Evolutionary conservation across 2,888 invertebrate species (phyloP), one percentile per base, ranked within the genome.

Genomic region (Apocheima hispidaria): DNA sequence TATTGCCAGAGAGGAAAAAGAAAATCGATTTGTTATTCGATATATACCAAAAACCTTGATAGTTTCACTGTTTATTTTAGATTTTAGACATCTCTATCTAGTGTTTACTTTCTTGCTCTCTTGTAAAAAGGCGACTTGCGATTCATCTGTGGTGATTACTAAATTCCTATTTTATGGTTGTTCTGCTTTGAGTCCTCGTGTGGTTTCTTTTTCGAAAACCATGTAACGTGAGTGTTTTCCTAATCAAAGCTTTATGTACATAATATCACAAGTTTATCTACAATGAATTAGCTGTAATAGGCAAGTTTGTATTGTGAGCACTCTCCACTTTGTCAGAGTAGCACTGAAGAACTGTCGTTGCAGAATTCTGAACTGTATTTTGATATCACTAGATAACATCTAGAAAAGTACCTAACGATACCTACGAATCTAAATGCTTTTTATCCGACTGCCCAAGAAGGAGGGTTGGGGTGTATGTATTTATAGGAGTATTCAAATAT

Each of bases 91-190:
- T n/a, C 33, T 33, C 33, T 33, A 33, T 38, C 38, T 18, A 18
- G 38, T 38, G 38, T 38, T 38, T 38, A 38, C 38, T 38, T 38
- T 38, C 38, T 38, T 38, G 38, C 38, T n/a, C n/a, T n/a, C n/a
- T n/a, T n/a, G n/a, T n/a, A n/a, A 38, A 38, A 38, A 38, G 18
- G 7, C 7, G 7, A 38, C 7, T 18, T 18, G n/a, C 33, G n/a
- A 33, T 7, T n/a, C n/a, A n/a, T n/a, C n/a, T n/a, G n/a, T n/a
- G n/a, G 26, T 7, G 26, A 33, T 18, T 18, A 0, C 6, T 18
- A 18, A 38, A 18, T 16, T 18, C 9, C 3, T 16, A 4, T 18
- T 9, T 38, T 18, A 14, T 9, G 2, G 0, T 16, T 38, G 6
- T 9, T 38, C 9, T 9, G 18, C 9, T 23, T 33, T 20, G 21